phyloP scores from a whole-genome alignment of 2,113 vertebrate species.

The Cebidichthys violaceus region DNA sequence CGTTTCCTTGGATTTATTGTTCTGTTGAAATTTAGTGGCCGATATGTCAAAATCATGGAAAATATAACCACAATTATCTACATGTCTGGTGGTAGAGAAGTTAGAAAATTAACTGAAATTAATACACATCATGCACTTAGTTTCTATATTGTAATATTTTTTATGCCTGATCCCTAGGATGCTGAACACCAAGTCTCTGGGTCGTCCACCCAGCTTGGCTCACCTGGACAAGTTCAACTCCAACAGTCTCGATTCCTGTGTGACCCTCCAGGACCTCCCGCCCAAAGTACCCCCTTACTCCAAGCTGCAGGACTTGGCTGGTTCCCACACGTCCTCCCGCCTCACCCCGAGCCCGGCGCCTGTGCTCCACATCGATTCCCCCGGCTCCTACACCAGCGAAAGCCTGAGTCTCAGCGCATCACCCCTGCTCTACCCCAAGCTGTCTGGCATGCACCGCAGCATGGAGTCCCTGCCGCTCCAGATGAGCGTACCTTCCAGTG shows the following conservation, averaged over 20 bases:
- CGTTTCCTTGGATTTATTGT: background rate
- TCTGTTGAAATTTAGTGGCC: background rate
- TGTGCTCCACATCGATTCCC: slow-evolving; percentile 94
- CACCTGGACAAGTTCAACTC: slow-evolving; percentile 96
- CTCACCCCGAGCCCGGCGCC: slow-evolving; percentile 96
- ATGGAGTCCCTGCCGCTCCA: slow-evolving; percentile 97
- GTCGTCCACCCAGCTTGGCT: slow-evolving; percentile 90
- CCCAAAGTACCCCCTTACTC: slow-evolving; percentile 84
- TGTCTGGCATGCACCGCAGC: slow-evolving; percentile 93
- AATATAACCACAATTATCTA: background rate
- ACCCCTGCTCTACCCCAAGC: slow-evolving; percentile 92
- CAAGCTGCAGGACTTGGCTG: slow-evolving; percentile 90
- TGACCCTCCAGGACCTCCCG: slow-evolving; percentile 86
- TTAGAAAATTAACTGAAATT: background rate
- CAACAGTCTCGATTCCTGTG: slow-evolving; percentile 93
- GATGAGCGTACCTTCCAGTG: slow-evolving; percentile 90
- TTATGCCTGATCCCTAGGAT: slow-evolving; percentile 80
- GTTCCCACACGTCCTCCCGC: slow-evolving; percentile 66
- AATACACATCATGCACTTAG: background rate
- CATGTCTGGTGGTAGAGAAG: background rate
- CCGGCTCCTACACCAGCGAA: slow-evolving; percentile 91
- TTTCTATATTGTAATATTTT: slow-evolving; percentile 9
- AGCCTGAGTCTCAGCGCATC: slow-evolving; percentile 89
- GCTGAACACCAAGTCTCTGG: slow-evolving; percentile 88
- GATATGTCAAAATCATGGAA: background rate